Base-by-base conservation (phyloP, 2,797 vertebrate genomes). In the Intellagama lesueurii region DNA sequence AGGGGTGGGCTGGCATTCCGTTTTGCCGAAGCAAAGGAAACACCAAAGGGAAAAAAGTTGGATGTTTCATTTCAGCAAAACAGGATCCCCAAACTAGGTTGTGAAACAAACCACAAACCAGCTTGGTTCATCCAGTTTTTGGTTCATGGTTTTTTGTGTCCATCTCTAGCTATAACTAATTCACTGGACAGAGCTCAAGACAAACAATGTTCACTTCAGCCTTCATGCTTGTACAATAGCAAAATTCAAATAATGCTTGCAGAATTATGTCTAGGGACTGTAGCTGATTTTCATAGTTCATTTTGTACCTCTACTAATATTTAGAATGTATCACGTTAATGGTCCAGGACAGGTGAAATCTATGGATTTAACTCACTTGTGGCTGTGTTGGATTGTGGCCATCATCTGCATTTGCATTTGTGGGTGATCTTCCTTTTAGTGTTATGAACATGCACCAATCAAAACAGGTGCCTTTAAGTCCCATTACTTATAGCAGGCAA, bases 261-360 rank as follows among this genome's bases (percentile, higher is more conserved):
- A 85, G 72, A 64, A 64, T 44, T 11, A 30, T 32, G n/a, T 28
- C 22, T 78, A 49, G 28, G 11, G 56, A 7, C 40, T 24, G 40
- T 49, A 24, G 49, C 52, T 60, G 26, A 83, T 60, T 75, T 49
- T 16, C 75, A 4, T 44, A 83, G 66, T 28, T 56, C 22, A 24
- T 75, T 85, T 75, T 30, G 52, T 60, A 75, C 52, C 12, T 75
- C 11, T 81, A 49, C 52, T 84, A 52, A 47, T 85, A 85, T 85
- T 85, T 85, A 40, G 6, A 56, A 17, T 76, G 60, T 8, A 85
- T 85, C n/a, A n/a, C n/a, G 56, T 28, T 3, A 47, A 32, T 32
- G 32, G 28, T 77, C 1, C 17, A 70, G 66, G 28, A 22, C 66
- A 28, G 28, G 44, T 49, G 40, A 84, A 84, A 32, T 56, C 3